These are phyloP conservation scores for Macrotis lagotis DNA, from an alignment of 2,113 vertebrate species.

Conservation along the genomic window DNA sequence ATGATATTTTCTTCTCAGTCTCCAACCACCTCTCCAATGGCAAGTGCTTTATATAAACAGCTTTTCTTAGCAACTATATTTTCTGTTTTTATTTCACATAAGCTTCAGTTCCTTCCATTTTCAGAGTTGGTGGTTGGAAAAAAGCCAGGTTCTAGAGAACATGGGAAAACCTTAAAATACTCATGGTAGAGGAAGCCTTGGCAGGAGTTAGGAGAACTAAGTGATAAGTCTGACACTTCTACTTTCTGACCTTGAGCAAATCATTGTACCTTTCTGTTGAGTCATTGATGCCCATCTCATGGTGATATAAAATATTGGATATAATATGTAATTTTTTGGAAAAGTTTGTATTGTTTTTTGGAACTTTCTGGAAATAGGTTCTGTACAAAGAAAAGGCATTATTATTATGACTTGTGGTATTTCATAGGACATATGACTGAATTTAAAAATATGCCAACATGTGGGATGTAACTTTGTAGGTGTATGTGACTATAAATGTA, in stretches of 20 bases:
- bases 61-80: slow-evolving; percentile 10
- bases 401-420: slow-evolving; percentile 40
- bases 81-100: slow-evolving; percentile 13
- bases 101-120: slow-evolving; percentile 35
- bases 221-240: neutral
- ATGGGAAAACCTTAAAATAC: neutral
- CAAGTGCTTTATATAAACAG: slow-evolving; percentile 10
- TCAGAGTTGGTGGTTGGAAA: slow-evolving; percentile 42
- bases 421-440: slow-evolving; percentile 45
- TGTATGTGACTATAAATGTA: slow-evolving; percentile 70
- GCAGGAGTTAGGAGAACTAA: neutral
- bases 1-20: neutral
- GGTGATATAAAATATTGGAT: neutral
- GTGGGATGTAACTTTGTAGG: slow-evolving; percentile 71
- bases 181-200: neutral
- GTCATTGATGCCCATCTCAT: neutral
- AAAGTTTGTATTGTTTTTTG: neutral
- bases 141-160: neutral
- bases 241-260: accelerated
- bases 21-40: neutral
- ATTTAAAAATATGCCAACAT: slow-evolving; percentile 57
- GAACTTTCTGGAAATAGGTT: neutral
- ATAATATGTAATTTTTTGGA: neutral
- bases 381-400: neutral
- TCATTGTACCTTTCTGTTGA: too few species aligned